These are phyloP conservation scores for Azemiops feae DNA, from an alignment of 2,113 vertebrate genomes.

Conservation along the genomic window DNA sequence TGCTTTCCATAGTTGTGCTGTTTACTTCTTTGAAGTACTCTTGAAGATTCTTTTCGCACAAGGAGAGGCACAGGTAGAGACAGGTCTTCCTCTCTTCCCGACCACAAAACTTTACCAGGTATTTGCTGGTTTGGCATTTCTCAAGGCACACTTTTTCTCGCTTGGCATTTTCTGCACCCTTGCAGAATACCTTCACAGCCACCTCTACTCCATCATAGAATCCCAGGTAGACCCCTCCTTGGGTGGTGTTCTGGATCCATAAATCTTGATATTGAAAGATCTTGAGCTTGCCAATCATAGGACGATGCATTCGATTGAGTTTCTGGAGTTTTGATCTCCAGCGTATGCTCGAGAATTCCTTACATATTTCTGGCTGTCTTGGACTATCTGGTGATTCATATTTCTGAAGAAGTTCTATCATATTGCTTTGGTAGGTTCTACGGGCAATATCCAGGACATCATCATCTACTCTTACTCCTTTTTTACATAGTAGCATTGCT, in stretches of 20 bases:
- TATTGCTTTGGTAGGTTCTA: background rate
- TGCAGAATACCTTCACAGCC: constrained; percentile 57
- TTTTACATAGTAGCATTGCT: constrained; percentile 44
- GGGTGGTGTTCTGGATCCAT: constrained; percentile 55
- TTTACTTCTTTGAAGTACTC: constrained; percentile 36
- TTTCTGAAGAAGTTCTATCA: constrained; percentile 24
- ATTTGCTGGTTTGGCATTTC: constrained; percentile 3
- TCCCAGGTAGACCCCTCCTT: constrained; percentile 68
- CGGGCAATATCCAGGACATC: constrained; percentile 20
- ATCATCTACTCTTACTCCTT: constrained; percentile 48
- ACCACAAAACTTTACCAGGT: constrained; percentile 61
- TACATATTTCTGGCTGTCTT: background rate
- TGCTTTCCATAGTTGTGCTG: constrained; percentile 2
- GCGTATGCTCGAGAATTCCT: constrained; percentile 55
- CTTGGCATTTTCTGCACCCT: background rate
- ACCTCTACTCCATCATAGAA: constrained; percentile 57
- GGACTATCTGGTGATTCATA: background rate
- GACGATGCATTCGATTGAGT: constrained; percentile 32
- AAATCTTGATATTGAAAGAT: constrained; percentile 38
- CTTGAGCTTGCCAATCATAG: constrained; percentile 67
- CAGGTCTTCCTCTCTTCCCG: constrained; percentile 25
- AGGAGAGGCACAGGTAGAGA: constrained; percentile 65
- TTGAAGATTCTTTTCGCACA: constrained; percentile 69
- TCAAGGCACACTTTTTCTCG: constrained; percentile 55
- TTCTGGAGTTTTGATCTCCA: constrained; percentile 59